Base-by-base conservation (phyloP, 2,888 invertebrate species). In the Nasonia oneida region DNA sequence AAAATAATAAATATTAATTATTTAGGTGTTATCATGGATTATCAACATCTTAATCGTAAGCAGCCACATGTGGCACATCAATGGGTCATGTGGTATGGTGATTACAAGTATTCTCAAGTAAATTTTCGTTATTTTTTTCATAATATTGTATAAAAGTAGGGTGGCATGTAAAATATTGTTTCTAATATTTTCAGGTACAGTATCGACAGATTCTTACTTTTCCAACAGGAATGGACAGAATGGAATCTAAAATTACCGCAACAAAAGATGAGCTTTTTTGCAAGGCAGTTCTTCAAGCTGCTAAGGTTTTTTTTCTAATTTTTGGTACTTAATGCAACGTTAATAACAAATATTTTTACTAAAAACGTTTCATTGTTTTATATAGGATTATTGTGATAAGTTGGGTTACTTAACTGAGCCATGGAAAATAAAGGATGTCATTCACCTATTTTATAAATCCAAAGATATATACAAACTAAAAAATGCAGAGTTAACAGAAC, bases 71-170 rank as follows among this genome's bases (percentile, higher is more conserved):
- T 91, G 39, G 91, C 91, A 70, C 91, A 91, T 85, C 92, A 92
- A 23, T 93, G 93, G 93, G 91, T 93, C 12, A 90, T 93, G 88
- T 92, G 93, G 92, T 93, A 93, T 85, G 93, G 92, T 1, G 93
- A 93, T 87, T 91, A 90, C 61, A 89, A 89, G 53, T 87, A 92
- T 85, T 93, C 93, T 2, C 89, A 93, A 90, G 92, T 93, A 88
- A 89, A 47, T 64, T 73, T 57, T 81, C 39, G 50, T 29, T 53
- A 3, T 73, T 61, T 64, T 37, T 37, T 12, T 74, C 37, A 64
- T 10, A 33, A 78, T 67, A 74, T 18, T 15, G 18, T 6, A 57
- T 33, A 23, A 8, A 15, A 67, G 67, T 81, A 67, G 10, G n/a
- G 1, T 61, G 15, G 23, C 8, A 18, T 3, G 47, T 29, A 71